Evolutionary conservation across 2,113 vertebrate species (phyloP).

Genomic region (Capreolus pygargus): DNA sequence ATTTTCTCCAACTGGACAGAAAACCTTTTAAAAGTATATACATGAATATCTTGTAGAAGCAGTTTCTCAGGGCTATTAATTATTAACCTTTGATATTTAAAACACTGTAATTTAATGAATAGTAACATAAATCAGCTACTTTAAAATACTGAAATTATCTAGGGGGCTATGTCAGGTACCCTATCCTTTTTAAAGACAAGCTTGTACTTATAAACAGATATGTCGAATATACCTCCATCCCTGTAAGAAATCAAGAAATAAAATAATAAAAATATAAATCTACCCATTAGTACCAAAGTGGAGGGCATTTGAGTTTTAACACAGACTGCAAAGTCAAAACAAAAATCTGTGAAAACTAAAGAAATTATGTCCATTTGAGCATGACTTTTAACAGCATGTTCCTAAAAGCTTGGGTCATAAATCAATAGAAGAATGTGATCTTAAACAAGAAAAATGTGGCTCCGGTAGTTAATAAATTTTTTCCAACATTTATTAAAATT

Average conservation of each 20-base stretch:
- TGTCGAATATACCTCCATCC: background rate
- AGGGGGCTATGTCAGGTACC: background rate
- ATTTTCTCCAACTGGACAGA: conserved; percentile 45
- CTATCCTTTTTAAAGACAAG: conserved; percentile 29
- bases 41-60: background rate
- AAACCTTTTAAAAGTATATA: conserved; percentile 18
- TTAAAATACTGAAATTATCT: conserved; percentile 24
- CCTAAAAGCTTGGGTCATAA: conserved; percentile 36
- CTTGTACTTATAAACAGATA: background rate
- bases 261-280: conserved; percentile 21
- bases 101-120: conserved; percentile 29
- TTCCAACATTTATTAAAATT: conserved; percentile 24
- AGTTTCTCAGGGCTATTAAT: conserved; percentile 25
- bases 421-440: conserved; percentile 12
- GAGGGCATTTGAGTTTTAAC: conserved; percentile 38
- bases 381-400: background rate
- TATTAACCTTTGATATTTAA: background rate
- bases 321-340: background rate
- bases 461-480: background rate
- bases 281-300: background rate
- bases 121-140: background rate
- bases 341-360: conserved; percentile 49
- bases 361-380: background rate
- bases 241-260: conserved; percentile 12
- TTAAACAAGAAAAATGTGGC: conserved; percentile 27